Evolutionary conservation across 2,113 vertebrate species (phyloP), one percentile per base, ranked within the genome.

Genomic region (Alligator sinensis): DNA sequence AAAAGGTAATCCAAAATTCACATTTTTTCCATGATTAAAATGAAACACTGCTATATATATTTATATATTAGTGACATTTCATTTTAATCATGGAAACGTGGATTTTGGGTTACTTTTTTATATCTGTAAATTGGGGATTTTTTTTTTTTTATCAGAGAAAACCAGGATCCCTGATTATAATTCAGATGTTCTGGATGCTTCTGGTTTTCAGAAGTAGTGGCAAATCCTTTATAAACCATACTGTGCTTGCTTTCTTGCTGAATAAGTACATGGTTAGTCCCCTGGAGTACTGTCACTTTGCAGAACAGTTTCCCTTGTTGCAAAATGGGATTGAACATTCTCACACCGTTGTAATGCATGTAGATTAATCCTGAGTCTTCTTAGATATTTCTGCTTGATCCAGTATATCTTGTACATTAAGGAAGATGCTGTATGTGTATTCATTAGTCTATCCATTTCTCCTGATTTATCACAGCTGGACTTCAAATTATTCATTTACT

Each of bases 401-500:
- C 28, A 74, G 11, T 84, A 14, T 77, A 47, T 88, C 93, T 81
- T 79, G 93, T 64, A 82, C 3, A 4, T 76, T 87, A 96, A 92
- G 90, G 80, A 82, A 96, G 54, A 75, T 62, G 90, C 68, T 90
- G 80, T 86, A 80, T 88, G 90, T 93, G 72, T 86, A 83, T 95
- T 78, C 77, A 92, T 70, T 82, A 59, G 28, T 82, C 30, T 64
- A 27, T 47, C 57, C 0, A 0, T 89, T 93, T 84, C 55, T 27
- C 75, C 84, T 0, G 3, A 62, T 16, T 90, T 95, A 92, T 78
- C 84, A 87, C 86, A 79, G 22, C 88, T 88, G 90, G 80, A 94
- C 89, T 91, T 75, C 80, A 96, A 70, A 91, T 96, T 96, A 96
- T 93, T 94, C 0, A 16, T 58, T 76, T 95, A 96, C 90, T 59